These are phyloP conservation scores for Rhinoderma darwinii DNA, from an alignment of 2,113 vertebrate species.

Conservation along the genomic window DNA sequence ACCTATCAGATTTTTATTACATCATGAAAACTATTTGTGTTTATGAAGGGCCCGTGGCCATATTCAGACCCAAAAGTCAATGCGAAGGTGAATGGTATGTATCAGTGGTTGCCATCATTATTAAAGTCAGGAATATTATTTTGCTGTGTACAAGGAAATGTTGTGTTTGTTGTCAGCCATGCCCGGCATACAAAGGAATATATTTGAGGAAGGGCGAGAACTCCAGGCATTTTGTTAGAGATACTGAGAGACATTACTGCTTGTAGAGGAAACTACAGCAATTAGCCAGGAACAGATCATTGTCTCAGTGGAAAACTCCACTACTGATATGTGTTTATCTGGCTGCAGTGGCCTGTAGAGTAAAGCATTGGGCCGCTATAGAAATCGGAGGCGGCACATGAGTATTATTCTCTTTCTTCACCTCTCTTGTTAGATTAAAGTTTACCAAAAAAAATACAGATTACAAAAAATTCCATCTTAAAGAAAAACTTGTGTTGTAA, in stretches of 20 bases:
- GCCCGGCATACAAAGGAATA: background rate
- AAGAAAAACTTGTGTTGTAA: background rate
- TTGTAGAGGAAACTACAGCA: constrained; percentile 25
- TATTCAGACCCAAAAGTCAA: background rate
- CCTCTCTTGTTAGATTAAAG: background rate
- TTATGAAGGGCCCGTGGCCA: background rate
- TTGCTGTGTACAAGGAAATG: background rate
- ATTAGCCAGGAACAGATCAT: constrained; percentile 35
- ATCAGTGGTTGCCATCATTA: background rate
- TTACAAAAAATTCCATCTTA: background rate
- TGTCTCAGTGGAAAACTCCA: constrained; percentile 10
- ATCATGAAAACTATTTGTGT: too few relatives aligned
- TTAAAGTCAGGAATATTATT: background rate
- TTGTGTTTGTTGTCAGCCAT: background rate
- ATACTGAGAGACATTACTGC: constrained; percentile 1
- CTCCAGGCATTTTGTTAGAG: background rate
- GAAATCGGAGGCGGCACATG: background rate
- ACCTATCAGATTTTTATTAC: too few relatives aligned
- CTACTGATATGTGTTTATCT: constrained; percentile 19
- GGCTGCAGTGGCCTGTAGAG: background rate
- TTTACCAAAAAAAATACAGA: background rate
- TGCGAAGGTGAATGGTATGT: background rate
- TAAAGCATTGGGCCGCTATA: background rate
- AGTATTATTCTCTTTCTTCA: background rate
- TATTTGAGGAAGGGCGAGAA: background rate